Evolutionary conservation across 2,113 vertebrate genomes (phyloP).

Genomic region (Peromyscus maniculatus): DNA sequence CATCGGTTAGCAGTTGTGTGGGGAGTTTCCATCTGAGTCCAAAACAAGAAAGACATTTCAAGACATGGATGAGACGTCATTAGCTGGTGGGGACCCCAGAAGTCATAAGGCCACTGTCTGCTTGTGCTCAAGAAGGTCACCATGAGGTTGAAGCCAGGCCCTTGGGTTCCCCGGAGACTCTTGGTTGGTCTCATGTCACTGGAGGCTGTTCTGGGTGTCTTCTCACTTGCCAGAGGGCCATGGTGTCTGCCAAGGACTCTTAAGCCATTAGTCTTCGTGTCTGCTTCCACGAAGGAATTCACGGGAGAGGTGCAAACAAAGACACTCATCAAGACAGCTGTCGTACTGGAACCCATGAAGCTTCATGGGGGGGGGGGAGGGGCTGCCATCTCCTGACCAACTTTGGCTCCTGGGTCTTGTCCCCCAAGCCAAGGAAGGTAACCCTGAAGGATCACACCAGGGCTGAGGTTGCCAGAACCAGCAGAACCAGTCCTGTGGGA

Average conservation of each 20-base stretch:
- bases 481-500: neutral
- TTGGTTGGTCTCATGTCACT: accelerated
- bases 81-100: neutral
- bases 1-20: neutral
- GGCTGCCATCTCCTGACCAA: conserved; percentile 53
- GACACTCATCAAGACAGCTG: neutral
- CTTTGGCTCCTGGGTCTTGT: conserved; percentile 7
- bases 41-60: neutral
- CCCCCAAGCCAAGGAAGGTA: conserved; percentile 38
- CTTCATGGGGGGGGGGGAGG: conserved; percentile 17
- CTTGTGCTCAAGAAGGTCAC: neutral
- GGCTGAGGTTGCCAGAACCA: neutral
- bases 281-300: neutral
- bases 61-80: neutral
- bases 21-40: conserved; percentile 6
- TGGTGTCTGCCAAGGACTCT: neutral
- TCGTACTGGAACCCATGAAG: conserved; percentile 1
- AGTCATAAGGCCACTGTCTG: neutral
- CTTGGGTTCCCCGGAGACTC: neutral
- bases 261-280: too few species aligned
- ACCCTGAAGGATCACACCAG: neutral
- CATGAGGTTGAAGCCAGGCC: neutral
- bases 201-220: neutral
- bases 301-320: neutral
- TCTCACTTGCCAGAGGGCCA: neutral